phyloP scores from a whole-genome alignment of 2,113 vertebrate species.

The Charadrius vociferus region DNA sequence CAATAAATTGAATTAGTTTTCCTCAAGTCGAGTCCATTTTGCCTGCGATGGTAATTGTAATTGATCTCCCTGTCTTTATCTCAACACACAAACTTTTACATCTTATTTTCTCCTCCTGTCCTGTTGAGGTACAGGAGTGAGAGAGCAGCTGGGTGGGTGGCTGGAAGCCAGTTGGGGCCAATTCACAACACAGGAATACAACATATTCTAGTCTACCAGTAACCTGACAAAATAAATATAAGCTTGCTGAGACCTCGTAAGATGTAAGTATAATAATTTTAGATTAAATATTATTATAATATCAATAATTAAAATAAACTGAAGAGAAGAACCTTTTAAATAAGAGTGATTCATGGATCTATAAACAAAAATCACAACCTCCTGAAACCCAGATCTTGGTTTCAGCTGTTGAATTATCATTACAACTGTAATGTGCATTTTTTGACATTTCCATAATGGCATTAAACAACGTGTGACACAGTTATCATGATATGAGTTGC shows the following conservation, averaged over 20 bases:
- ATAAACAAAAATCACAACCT: not conserved
- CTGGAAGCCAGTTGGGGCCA: not conserved
- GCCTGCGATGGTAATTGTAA: accelerated
- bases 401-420: not conserved
- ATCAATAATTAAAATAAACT: not conserved
- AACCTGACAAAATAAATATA: not conserved
- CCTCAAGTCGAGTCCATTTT: not conserved
- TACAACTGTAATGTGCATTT: accelerated
- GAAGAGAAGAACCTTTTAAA: not conserved
- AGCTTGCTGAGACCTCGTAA: not conserved
- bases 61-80: not conserved
- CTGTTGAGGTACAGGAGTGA: not conserved
- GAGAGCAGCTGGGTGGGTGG: not conserved
- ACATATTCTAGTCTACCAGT: not conserved
- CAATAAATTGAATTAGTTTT: not conserved
- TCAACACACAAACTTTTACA: not conserved
- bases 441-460: not conserved
- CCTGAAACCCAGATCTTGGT: not conserved
- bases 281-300: not conserved
- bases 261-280: not conserved
- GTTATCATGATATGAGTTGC: not conserved
- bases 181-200: not conserved
- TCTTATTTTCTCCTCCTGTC: not conserved
- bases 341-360: not conserved
- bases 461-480: not conserved